Evolutionary conservation across 1,140 invertebrate species (phyloP), one percentile per base, ranked within the genome.

Genomic region (Nephila pilipes): DNA sequence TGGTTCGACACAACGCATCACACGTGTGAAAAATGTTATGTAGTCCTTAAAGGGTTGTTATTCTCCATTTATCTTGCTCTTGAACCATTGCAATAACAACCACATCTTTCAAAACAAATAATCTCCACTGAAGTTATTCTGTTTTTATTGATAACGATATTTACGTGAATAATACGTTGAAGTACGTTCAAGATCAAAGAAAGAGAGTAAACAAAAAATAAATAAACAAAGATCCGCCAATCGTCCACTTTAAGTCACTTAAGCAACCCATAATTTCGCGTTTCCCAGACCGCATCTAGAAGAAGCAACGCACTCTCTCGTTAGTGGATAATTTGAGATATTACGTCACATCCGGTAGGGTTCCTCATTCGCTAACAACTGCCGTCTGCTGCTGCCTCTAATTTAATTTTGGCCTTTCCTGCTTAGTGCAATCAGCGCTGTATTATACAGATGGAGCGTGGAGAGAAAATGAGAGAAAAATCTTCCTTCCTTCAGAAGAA

Each of bases 381-480:
- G 89, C 89, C 89, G 90, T 85, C 79, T 85, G 80, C 80, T 63
- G 55, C 36, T 91, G 75, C 75, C 25, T 38, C 36, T 25, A 92
- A 92, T 92, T 92, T 92, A 92, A 92, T 92, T 85, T 92, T 36
- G 63, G n/a, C 81, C 22, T 92, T 92, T 92, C 90, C 90, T 92
- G 81, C 90, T 92, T 92, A 92, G 90, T 75, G 81, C 60, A 92
- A 92, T 92, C 90, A 92, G 75, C 83, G 60, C 12, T 60, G 89
- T 38, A 89, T 79, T 89, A 79, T 57, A 79, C 87, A 20, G 65
- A 79, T 79, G 55, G 38, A 88, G 46, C 85, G 58, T 58, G 36
- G 63, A 69, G 38, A 58, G 38, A 55, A 46, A 81, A 46, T 81
- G 36, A 54, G 38, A 25, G 80, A 25, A 46, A 81, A 81, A 81